Evolutionary conservation across 2,888 invertebrate species (phyloP), one percentile per base, ranked within the genome.

Genomic region (Carterocephalus palaemon): DNA sequence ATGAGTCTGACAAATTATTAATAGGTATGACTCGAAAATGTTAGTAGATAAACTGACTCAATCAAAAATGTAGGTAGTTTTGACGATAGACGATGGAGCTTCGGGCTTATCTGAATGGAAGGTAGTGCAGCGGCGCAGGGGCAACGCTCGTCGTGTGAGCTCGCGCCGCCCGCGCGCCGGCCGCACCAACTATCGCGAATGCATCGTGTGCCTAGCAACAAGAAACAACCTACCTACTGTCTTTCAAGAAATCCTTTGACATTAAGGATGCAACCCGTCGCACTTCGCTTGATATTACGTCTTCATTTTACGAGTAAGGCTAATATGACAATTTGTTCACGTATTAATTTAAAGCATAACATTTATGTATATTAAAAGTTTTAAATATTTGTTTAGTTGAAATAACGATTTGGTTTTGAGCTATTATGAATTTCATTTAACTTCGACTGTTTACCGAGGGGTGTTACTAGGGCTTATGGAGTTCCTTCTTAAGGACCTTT

Each of bases 131-230:
- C 15, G 39, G 34, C 51, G 50, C 51, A 79, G 74, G 83, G 84
- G 83, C 84, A 84, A 84, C 71, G 84, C 67, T 82, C 83, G 82
- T 76, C 84, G 84, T 84, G 84, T 83, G 84, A 84, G 81, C 81
- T n/a, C n/a, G n/a, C n/a, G n/a, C n/a, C n/a, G n/a, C 66, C 74
- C 75, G 70, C 67, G 66, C 33, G 17, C 24, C 24, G 41, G 32
- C 41, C 41, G 41, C 24, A 41, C 24, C 54, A 75, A 80, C 83
- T 79, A 80, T 82, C 76, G 84, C 83, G 72, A 83, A 82, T 79
- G 74, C 79, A 75, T 70, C 71, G 68, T 73, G 73, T 74, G 77
- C 83, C 75, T 83, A 76, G 83, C 81, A 84, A 84, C 83, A 81
- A 66, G 59, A 53, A 54, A 49, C 55, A 67, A 75, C 70, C n/a